Evolutionary conservation across 2,113 vertebrate species (phyloP).

Genomic region (Amphilophus citrinellus): DNA sequence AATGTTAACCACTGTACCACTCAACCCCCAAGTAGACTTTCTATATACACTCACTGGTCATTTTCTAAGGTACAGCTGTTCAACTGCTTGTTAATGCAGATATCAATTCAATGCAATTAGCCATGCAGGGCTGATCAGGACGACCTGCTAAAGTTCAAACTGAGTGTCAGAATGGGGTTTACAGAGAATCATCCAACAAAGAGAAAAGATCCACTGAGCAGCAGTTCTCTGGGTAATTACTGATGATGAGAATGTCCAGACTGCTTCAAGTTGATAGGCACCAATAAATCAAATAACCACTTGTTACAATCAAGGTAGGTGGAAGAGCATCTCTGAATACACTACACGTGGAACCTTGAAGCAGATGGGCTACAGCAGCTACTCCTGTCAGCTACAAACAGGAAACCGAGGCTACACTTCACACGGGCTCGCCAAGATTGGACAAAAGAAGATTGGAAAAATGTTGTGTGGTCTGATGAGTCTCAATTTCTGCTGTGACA

Average conservation of each 20-base stretch:
- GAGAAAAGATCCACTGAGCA: too few relatives aligned
- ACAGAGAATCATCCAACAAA: fast-evolving
- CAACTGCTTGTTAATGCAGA: not conserved
- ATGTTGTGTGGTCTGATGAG: too few relatives aligned
- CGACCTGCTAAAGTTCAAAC: not conserved
- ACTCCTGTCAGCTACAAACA: not conserved
- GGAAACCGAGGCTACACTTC: not conserved
- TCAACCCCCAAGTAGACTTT: fast-evolving
- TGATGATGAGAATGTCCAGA: too few relatives aligned
- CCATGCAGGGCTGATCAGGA: not conserved
- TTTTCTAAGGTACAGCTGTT: not conserved
- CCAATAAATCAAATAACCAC: too few relatives aligned
- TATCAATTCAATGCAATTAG: fast-evolving
- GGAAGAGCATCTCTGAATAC: too few relatives aligned
- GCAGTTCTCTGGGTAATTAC: too few relatives aligned
- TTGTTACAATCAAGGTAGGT: too few relatives aligned
- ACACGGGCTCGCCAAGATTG: too few relatives aligned
- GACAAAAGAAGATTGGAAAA: too few relatives aligned
- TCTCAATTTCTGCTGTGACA: too few relatives aligned
- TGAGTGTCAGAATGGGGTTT: not conserved
- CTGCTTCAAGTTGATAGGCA: too few relatives aligned
- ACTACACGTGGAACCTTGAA: too few relatives aligned
- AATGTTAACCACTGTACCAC: not conserved
- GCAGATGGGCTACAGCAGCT: not conserved
- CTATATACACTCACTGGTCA: not conserved